phyloP scores from a whole-genome alignment of 2,888 invertebrate genomes.

The Melinaea marsaeus region DNA sequence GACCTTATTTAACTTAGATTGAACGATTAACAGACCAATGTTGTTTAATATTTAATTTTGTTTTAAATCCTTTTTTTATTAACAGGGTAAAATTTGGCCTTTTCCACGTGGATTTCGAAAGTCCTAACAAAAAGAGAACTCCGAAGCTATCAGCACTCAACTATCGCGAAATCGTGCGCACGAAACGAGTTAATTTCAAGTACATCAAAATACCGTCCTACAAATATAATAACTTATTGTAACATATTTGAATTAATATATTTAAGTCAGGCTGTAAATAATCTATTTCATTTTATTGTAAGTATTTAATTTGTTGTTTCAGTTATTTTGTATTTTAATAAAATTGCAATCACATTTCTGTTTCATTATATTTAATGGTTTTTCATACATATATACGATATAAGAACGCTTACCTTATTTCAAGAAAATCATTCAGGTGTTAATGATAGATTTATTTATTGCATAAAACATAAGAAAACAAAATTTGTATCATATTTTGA shows the following conservation, averaged over 20 bases:
- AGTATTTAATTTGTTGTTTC: conserved; percentile 2
- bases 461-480: too few species aligned
- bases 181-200: conserved; percentile 58
- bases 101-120: conserved; percentile 66
- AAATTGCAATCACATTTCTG: too few species aligned
- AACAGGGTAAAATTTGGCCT: conserved; percentile 69
- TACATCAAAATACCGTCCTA: conserved; percentile 41
- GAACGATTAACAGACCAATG: neutral
- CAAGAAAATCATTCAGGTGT: too few species aligned
- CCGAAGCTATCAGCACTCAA: conserved; percentile 67
- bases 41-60: neutral
- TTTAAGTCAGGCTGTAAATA: neutral
- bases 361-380: too few species aligned
- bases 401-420: too few species aligned
- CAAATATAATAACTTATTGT: conserved; percentile 36
- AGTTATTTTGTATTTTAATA: neutral
- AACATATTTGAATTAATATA: conserved; percentile 13
- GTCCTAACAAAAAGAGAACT: conserved; percentile 59
- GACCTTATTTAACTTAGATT: neutral
- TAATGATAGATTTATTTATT: too few species aligned
- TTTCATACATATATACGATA: too few species aligned
- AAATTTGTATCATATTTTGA: too few species aligned
- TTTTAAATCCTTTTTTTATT: conserved; percentile 26
- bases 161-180: conserved; percentile 61
- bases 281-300: neutral